Conservation (phyloP, 2,113 vertebrate species). For the Sander vitreus region DNA sequence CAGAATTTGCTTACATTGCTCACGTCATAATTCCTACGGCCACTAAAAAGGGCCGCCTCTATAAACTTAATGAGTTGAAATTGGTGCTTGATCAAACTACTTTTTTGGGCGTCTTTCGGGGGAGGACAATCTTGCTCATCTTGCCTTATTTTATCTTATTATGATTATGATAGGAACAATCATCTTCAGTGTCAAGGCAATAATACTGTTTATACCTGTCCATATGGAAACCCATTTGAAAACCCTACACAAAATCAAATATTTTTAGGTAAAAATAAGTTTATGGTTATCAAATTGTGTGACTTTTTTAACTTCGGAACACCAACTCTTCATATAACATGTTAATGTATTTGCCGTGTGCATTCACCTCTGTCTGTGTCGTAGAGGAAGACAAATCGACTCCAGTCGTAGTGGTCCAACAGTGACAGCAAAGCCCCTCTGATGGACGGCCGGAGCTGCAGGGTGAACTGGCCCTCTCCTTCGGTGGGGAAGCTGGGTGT, state of each 20-base stretch:
- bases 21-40: no score
- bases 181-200: neutral
- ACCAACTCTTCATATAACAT: neutral
- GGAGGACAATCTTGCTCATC: no score
- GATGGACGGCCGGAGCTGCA: constrained; percentile 95
- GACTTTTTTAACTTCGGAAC: neutral
- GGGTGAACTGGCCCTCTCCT: constrained; percentile 96
- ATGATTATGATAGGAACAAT: neutral
- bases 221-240: neutral
- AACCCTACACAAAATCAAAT: no score
- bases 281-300: neutral
- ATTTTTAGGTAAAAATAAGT: neutral
- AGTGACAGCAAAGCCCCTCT: constrained; percentile 94
- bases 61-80: no score
- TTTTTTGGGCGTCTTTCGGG: no score
- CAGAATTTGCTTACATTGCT: no score
- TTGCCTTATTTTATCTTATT: neutral
- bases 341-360: neutral
- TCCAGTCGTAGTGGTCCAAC: constrained; percentile 97
- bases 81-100: no score
- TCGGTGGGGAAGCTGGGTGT: constrained; percentile 97
- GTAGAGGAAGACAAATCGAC: constrained; percentile 96
- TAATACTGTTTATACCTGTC: neutral
- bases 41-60: no score
- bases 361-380: constrained; percentile 96